phyloP scores from a whole-genome alignment of 2,113 vertebrate species.

The Pyrgilauda ruficollis region DNA sequence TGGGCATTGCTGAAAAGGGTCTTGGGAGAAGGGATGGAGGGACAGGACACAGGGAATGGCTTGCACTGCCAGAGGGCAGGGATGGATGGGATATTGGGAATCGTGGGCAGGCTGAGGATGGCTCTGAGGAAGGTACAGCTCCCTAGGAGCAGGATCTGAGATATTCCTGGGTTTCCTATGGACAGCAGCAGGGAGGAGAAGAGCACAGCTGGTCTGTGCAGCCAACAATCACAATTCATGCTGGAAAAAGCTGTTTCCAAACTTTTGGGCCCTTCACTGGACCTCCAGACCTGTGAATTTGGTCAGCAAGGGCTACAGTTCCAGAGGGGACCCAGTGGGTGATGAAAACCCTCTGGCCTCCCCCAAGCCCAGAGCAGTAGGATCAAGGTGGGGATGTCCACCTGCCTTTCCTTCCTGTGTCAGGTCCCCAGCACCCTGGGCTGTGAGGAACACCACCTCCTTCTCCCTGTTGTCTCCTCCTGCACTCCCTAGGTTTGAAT shows the following conservation, averaged over 20 bases:
- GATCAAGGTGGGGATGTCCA: not conserved
- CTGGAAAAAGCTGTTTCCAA: not conserved
- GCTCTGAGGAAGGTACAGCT: not conserved
- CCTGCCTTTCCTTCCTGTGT: not conserved
- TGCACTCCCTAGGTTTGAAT: constrained; percentile 72
- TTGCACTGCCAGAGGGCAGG: not conserved
- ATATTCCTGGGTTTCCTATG: not conserved
- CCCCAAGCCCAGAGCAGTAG: not conserved
- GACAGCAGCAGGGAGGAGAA: not conserved
- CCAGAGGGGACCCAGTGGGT: not conserved
- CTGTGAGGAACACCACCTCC: not conserved
- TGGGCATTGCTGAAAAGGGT: not conserved
- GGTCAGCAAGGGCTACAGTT: not conserved
- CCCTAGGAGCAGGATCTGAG: not conserved
- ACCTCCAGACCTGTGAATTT: not conserved
- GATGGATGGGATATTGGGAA: not conserved
- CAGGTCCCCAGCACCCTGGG: not conserved
- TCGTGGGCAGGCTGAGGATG: not conserved
- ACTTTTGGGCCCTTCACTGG: not conserved
- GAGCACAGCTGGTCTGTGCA: too few species aligned
- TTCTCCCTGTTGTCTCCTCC: not conserved
- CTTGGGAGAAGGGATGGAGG: not conserved
- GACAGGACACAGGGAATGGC: not conserved
- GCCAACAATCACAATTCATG: not conserved
- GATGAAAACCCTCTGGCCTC: not conserved